A percentile compares a stretch with the other conserved stretches of the same genome.
Conservation (phyloP, 2,888 invertebrate genomes). For the Leptinotarsa haldemani region DNA sequence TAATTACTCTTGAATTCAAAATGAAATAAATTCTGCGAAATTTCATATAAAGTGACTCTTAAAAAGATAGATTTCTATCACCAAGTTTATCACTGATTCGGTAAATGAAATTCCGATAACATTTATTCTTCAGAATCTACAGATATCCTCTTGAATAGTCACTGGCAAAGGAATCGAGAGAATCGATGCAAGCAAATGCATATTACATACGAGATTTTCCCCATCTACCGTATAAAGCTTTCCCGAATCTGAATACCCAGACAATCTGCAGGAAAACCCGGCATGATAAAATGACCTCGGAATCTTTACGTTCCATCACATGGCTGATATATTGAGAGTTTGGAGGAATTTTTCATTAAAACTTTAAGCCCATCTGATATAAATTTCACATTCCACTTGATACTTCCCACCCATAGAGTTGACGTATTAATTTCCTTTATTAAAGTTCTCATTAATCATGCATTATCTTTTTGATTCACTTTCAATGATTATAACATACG, state of each 20-base stretch:
- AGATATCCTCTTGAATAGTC: neutral
- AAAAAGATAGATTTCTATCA: too few relatives aligned
- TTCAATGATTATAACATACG: neutral
- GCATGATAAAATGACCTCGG: conserved; percentile 6
- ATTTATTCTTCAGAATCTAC: neutral
- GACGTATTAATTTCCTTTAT: conserved; percentile 19
- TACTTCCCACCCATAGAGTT: conserved; percentile 8
- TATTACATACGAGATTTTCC: conserved; percentile 14
- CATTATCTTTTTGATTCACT: neutral
- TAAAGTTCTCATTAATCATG: conserved; percentile 10
- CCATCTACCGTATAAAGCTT: neutral
- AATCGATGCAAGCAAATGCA: conserved; percentile 8
- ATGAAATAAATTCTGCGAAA: too few relatives aligned
- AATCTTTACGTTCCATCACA: conserved; percentile 13
- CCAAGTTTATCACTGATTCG: too few relatives aligned
- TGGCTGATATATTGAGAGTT: conserved; percentile 32
- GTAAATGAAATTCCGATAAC: neutral
- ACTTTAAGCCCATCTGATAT: conserved; percentile 26
- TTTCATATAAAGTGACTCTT: too few relatives aligned
- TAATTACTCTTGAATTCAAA: too few relatives aligned
- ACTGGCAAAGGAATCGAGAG: conserved; percentile 1
- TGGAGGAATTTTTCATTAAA: conserved; percentile 35
- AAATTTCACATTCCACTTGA: conserved; percentile 8
- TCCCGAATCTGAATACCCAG: conserved; percentile 9
- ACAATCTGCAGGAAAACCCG: conserved; percentile 12